These are phyloP conservation scores for Trichomycterus rosablanca DNA, from an alignment of 2,113 vertebrate species.

Conservation along the genomic window DNA sequence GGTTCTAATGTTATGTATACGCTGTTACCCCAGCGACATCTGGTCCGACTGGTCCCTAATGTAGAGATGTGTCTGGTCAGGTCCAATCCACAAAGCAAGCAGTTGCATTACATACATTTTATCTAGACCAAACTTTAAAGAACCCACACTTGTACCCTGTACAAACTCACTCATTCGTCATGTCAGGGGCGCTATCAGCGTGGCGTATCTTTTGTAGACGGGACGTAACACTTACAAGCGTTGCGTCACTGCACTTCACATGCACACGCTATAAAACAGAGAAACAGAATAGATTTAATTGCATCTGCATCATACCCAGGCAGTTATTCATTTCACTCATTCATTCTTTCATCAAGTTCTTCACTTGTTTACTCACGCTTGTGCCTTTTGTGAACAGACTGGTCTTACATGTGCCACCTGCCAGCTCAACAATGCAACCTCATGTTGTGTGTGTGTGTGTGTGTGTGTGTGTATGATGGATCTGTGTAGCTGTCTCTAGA, in stretches of 20 bases:
- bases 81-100: no score
- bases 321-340: conserved; percentile 20
- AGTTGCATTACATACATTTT: no score
- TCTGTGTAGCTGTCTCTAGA: background rate
- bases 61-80: no score
- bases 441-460: conserved; percentile 16
- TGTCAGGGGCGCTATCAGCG: background rate
- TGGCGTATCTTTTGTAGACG: background rate
- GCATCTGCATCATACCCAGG: conserved; percentile 20
- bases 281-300: conserved; percentile 32
- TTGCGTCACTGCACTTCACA: conserved; percentile 20
- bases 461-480: conserved; percentile 2
- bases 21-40: no score
- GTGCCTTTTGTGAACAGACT: conserved; percentile 8
- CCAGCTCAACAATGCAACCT: conserved; percentile 20
- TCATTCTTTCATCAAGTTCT: conserved; percentile 23
- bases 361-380: conserved; percentile 11
- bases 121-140: background rate
- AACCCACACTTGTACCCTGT: background rate
- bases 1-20: no score
- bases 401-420: conserved; percentile 29
- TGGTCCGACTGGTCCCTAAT: no score
- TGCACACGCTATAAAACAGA: background rate
- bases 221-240: background rate
- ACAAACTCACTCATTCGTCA: background rate